These are phyloP conservation scores for Melanotaenia maccullochi DNA, from an alignment of 2,797 vertebrate species.

Conservation along the genomic window DNA sequence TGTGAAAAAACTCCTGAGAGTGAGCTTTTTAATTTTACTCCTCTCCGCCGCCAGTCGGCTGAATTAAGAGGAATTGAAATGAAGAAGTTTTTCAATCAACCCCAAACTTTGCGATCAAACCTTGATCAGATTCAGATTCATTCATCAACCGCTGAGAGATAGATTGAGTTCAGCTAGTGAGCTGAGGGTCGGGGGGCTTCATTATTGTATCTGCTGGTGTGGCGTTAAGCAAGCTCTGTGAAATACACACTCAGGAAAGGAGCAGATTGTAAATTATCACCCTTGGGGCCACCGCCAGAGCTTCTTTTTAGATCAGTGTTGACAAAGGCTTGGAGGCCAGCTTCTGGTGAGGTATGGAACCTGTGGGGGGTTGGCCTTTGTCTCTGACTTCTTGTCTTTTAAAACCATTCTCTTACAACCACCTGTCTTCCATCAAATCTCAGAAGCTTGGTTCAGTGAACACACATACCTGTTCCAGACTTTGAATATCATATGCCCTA, in stretches of 20 bases:
- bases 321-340: conserved; percentile 60
- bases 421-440: conserved; percentile 68
- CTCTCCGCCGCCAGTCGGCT: conserved; percentile 17
- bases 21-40: conserved; percentile 59
- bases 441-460: conserved; percentile 4
- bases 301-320: conserved; percentile 57
- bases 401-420: conserved; percentile 54
- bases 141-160: conserved; percentile 25
- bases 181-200: neutral
- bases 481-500: neutral
- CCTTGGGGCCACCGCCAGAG: conserved; percentile 40
- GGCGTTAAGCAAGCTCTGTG: conserved; percentile 15
- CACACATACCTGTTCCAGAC: conserved; percentile 3
- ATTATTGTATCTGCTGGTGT: conserved; percentile 20
- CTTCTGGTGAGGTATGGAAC: conserved; percentile 34
- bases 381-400: conserved; percentile 66
- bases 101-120: conserved; percentile 34
- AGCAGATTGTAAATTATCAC: conserved; percentile 62
- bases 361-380: conserved; percentile 45
- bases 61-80: conserved; percentile 60
- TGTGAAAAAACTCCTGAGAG: conserved; percentile 48
- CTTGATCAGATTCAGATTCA: conserved; percentile 33
- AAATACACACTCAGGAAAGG: conserved; percentile 17
- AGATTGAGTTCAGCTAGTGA: conserved; percentile 31
- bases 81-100: conserved; percentile 45